Base-by-base conservation (phyloP, 2,113 vertebrate genomes). In the Aplodontia rufa region DNA sequence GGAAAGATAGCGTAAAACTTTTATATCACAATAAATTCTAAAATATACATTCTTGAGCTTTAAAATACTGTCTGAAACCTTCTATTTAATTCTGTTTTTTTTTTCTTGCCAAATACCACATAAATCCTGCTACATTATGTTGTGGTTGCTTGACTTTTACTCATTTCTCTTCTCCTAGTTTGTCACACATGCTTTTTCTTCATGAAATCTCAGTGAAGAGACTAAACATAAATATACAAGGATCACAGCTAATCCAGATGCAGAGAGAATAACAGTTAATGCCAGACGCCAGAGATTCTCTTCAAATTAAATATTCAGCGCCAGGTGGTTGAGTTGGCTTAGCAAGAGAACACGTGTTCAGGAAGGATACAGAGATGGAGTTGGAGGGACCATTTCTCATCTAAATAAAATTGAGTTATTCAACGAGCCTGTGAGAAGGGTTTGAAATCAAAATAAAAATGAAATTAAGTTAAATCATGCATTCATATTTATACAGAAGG, bases 251-350 rank as follows among this genome's bases (percentile, higher is more conserved):
- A 13, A 94, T 51, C 42, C 90, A 97, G 91, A 96, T 94, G 76
- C 58, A 83, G 88, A 94, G 69, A 90, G 37, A 84, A 80, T 75
- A 75, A 68, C 24, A 69, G 69, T 80, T 87, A 71, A 97, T 96
- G 98, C 97, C 99, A 99, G 99, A 97, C 99, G 98, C 98, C 97
- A 79, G 89, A 51, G 97, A 95, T 89, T 97, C 98, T 97, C 98
- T 98, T 66, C 96, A 97, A 97, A 98, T 88, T 94, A 97, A 98
- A 97, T 98, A 98, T 96, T 96, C 98, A 97, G 92, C 97, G 98
- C 98, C 99, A 99, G 98, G 98, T 99, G 99, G 97, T 98, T 96
- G 97, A 98, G 98, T 94, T 97, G 94, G 90, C 96, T 97, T 99
- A 98, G 99, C 98, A 98, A 98, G 97, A 97, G 97, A 97, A 64